Evolutionary conservation across 1,140 invertebrate species (phyloP), one percentile per base, ranked within the genome.

Genomic region (Mycetomoellerius zeteki): DNA sequence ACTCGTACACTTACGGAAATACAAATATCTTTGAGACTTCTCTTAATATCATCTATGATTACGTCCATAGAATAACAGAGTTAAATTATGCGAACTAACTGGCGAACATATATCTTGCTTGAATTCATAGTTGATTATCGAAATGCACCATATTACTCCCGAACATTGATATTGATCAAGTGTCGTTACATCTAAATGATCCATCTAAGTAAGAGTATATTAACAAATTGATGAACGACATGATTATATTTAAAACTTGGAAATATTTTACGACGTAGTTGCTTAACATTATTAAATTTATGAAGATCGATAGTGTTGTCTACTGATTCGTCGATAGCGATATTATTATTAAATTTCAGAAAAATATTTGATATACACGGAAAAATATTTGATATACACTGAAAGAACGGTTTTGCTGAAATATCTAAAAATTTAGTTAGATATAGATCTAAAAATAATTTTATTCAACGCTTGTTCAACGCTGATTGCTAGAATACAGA

Each of bases 71-170:
- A 54, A 58, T 84, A 81, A 62, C n/a, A 21, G 24, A 58, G 24
- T 84, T 73, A 60, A 84, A 84, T 82, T 73, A 73, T 19, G 56
- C 14, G 37, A 19, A 47, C 4, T 8, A 58, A 37, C 4, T 47
- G 3, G 24, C 19, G n/a, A n/a, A 60, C 30, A 10, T 58, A 12
- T 43, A 43, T 72, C 33, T 27, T 47, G 24, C 24, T 73, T 10
- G 54, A 50, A 84, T 43, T 84, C 80, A 50, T 21, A 58, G 27
- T 75, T 60, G 80, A 84, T 84, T 84, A 84, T 84, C 80, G 37
- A 75, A 60, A 75, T 84, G 54, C 54, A 27, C 37, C 24, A 19
- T 33, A 60, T 60, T 50, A 64, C 24, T 50, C 37, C 24, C 14
- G 69, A 47, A 50, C 14, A 73, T 73, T 56, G 37, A 84, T 60